These are phyloP conservation scores for Monochamus saltuarius DNA, from an alignment of 1,140 invertebrate species.

Conservation along the genomic window DNA sequence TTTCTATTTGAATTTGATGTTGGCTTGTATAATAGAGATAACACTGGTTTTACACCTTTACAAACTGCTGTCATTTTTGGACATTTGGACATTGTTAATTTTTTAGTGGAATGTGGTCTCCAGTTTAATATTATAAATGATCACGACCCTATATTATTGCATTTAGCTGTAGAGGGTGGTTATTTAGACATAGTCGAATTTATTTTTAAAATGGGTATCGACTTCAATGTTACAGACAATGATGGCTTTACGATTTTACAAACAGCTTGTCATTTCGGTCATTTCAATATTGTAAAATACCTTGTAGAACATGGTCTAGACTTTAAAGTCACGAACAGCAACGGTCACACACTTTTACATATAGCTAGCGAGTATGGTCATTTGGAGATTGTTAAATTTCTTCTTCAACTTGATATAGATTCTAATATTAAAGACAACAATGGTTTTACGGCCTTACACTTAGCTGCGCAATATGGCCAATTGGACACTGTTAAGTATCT, in stretches of 20 bases:
- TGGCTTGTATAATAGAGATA: not conserved
- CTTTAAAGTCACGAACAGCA: slow-evolving; percentile 27
- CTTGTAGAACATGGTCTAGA: slow-evolving; percentile 26
- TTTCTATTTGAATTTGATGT: not conserved
- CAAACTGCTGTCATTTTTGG: not conserved
- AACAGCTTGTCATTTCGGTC: too few species aligned
- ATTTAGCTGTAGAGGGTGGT: not conserved
- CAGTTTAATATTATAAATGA: not conserved
- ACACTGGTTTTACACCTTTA: not conserved
- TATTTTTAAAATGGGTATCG: not conserved
- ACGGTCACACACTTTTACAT: slow-evolving; percentile 31
- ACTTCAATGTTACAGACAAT: not conserved
- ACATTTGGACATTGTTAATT: not conserved
- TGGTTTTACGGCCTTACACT: slow-evolving; percentile 30
- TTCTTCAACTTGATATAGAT: slow-evolving; percentile 29
- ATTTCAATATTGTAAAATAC: slow-evolving; percentile 3
- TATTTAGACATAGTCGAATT: not conserved
- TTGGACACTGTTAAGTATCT: too few species aligned
- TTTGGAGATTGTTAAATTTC: slow-evolving; percentile 19
- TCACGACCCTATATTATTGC: not conserved
- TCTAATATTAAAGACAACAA: slow-evolving; percentile 18
- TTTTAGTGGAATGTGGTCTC: not conserved
- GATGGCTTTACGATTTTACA: not conserved
- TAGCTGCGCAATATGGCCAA: not conserved
- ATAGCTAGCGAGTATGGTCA: slow-evolving; percentile 22